Evolutionary conservation across 64 coral and sea anemone species (phyloP).

Genomic region (Actinia equina): DNA sequence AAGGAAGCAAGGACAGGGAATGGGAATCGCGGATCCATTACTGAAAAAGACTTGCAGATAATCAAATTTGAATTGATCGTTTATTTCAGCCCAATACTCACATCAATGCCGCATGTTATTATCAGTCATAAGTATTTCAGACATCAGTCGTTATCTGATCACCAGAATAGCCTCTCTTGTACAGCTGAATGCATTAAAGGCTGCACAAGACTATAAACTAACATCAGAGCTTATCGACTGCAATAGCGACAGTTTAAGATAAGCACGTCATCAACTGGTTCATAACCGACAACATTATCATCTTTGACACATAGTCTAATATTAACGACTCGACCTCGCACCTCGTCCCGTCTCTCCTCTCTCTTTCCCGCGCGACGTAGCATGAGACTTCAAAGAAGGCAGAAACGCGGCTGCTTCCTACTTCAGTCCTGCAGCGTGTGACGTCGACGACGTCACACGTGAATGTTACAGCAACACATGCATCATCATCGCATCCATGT

Average conservation of each 20-base stretch:
- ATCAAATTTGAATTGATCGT: neutral
- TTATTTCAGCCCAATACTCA: neutral
- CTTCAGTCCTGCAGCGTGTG: too few species aligned
- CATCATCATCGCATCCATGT: too few species aligned
- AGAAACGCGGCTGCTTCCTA: too few species aligned
- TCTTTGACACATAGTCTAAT: neutral
- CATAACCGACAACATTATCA: neutral
- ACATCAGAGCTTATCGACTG: conserved; percentile 42
- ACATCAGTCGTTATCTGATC: neutral
- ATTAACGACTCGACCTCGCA: neutral
- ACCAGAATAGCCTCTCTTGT: neutral
- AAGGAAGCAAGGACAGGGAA: too few species aligned
- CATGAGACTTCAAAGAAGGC: too few species aligned
- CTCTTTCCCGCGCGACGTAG: too few species aligned
- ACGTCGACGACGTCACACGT: too few species aligned
- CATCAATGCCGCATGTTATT: neutral
- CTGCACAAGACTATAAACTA: neutral
- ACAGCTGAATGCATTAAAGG: conserved; percentile 67
- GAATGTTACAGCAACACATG: too few species aligned
- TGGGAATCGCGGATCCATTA: too few species aligned
- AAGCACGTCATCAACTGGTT: conserved; percentile 39
- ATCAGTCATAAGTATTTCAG: neutral
- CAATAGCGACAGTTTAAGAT: conserved; percentile 25
- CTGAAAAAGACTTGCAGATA: too few species aligned
- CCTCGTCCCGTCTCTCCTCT: too few species aligned